Base-by-base conservation (phyloP, 2,797 vertebrate species). In the Prunella strophiata region DNA sequence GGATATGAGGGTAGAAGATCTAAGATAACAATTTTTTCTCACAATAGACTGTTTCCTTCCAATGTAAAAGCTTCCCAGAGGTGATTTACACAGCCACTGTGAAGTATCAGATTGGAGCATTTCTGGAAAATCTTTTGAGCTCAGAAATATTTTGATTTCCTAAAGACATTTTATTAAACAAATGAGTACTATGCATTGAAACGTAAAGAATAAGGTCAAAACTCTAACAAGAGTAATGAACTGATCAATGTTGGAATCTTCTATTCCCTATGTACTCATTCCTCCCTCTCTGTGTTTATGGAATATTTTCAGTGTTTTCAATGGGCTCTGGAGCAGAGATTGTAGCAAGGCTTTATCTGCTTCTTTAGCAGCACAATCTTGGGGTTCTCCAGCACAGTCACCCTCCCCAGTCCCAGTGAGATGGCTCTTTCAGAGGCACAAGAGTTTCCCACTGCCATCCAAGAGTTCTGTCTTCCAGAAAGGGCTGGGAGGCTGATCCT, bases 1-100 rank as follows among this genome's bases (percentile, higher is more conserved):
- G 1, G 1, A 26, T 27, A 45, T 0, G 0, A 23, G 48, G 16
- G 29, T 2, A 63, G 7, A 73, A 40, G 9, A 45, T 30, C 29
- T 1, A 1, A 85, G 19, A n/a, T 9, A 66, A 70, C 1, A 6
- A 18, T 47, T 66, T 62, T 68, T 73, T 52, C 13, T 30, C 74
- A 52, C 71, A 76, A 20, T 27, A 45, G 36, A 30, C 19, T 77
- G 17, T 78, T 91, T 75, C 19, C 62, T 90, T 88, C 66, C 48
- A 65, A 22, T 18, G 8, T 32, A 54, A 94, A 74, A 77, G 45
- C 38, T 58, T 68, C 70, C 75, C 42, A 88, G 52, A 71, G 75
- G 47, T 57, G 58, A 81, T 84, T 86, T 93, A 81, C 50, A 54
- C 50, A 81, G 30, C 13, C 2, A 0, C 34, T 15, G 19, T 26